Percentiles rank a stretch among this genome's conserved stretches.
Conservation (phyloP, 2,888 invertebrate species). For the Diloba caeruleocephala region DNA sequence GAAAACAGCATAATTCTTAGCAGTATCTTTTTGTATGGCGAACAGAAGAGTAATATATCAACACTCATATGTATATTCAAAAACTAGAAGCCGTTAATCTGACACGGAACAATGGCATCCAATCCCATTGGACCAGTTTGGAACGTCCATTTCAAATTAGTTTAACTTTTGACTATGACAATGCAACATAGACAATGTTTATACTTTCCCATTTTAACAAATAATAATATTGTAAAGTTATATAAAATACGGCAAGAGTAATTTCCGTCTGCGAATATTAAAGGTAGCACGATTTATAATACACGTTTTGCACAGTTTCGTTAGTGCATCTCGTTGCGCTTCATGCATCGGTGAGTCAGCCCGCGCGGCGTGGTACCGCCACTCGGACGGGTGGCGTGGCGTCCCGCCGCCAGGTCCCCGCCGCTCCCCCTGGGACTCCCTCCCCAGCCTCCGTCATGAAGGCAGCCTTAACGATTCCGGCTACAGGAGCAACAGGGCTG, state of each 20-base stretch:
- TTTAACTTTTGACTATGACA: no score
- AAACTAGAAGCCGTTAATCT: slow-evolving; percentile 60
- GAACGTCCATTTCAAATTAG: slow-evolving; percentile 70
- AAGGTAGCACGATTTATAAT: slow-evolving; percentile 24
- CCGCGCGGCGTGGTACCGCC: slow-evolving; percentile 96
- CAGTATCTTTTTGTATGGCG: no score
- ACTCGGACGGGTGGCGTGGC: slow-evolving; percentile 95
- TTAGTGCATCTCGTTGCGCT: slow-evolving; percentile 92
- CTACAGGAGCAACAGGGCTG: slow-evolving; percentile 95
- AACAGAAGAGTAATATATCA: no score
- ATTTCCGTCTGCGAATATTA: background rate
- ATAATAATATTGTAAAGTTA: no score
- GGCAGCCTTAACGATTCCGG: slow-evolving; percentile 96
- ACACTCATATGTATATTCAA: slow-evolving; percentile 10
- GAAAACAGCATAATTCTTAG: no score
- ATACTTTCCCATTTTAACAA: no score
- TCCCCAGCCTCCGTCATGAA: slow-evolving; percentile 95
- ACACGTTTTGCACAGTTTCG: slow-evolving; percentile 75
- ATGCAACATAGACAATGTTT: no score
- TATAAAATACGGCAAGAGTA: no score
- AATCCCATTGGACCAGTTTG: slow-evolving; percentile 59
- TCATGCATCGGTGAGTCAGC: slow-evolving; percentile 97
- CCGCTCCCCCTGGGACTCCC: slow-evolving; percentile 96
- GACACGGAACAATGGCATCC: slow-evolving; percentile 61
- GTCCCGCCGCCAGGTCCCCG: slow-evolving; percentile 90